Evolutionary conservation across 2,113 vertebrate species (phyloP).

Genomic region (Lophotis ruficrista): DNA sequence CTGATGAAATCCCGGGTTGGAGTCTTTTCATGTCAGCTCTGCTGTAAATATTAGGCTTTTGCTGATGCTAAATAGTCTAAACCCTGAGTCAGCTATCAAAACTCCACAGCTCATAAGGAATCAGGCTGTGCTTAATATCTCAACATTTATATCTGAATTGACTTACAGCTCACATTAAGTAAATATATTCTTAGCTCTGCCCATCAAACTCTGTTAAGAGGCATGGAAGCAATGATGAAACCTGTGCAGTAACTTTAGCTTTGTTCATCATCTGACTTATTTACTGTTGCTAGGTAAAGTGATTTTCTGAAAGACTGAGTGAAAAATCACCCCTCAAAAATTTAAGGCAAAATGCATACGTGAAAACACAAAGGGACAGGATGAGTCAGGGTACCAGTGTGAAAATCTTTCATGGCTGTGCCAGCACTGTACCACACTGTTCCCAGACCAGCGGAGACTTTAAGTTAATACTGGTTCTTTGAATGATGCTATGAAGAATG

Average conservation of each 20-base stretch:
- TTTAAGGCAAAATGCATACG: background rate
- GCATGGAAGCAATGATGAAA: background rate
- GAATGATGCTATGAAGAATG: background rate
- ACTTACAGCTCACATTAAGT: slow-evolving; percentile 50
- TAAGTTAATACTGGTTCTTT: background rate
- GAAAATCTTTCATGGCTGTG: background rate
- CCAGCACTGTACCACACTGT: background rate
- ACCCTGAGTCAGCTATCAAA: slow-evolving; percentile 65
- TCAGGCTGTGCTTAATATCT: slow-evolving; percentile 37
- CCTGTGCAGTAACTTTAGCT: background rate
- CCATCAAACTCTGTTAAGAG: slow-evolving; percentile 17
- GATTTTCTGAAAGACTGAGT: background rate
- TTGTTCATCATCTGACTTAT: slow-evolving; percentile 9
- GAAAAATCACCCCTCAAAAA: slow-evolving; percentile 3
- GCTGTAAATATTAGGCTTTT: slow-evolving; percentile 55
- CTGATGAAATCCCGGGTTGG: slow-evolving; percentile 29
- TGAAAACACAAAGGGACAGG: background rate
- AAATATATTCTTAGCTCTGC: slow-evolving; percentile 48
- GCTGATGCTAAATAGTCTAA: slow-evolving; percentile 60
- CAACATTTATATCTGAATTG: slow-evolving; percentile 40
- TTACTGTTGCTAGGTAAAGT: slow-evolving; percentile 18
- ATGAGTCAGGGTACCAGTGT: slow-evolving; percentile 2
- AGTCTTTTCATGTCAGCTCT: slow-evolving; percentile 23
- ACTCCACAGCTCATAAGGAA: slow-evolving; percentile 28
- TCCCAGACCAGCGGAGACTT: background rate